Conservation (phyloP, 2,113 vertebrate species). For the Larimichthys crocea region DNA sequence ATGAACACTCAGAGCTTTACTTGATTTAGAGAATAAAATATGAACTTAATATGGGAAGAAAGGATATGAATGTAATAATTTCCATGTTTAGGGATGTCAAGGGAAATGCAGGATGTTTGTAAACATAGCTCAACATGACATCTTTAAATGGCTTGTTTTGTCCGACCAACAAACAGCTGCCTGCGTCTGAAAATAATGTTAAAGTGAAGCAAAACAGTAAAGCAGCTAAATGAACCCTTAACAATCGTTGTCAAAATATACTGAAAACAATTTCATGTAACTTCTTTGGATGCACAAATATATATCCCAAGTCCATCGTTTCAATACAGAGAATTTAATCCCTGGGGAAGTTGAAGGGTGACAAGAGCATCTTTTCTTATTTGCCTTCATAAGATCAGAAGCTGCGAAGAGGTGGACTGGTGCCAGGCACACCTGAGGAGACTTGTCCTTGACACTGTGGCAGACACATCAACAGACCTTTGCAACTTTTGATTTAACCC, state of each 20-base stretch:
- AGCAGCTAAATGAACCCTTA: not conserved
- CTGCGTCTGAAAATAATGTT: not conserved
- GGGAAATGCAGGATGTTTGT: not conserved
- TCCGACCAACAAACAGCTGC: not conserved
- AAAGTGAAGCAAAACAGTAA: not conserved
- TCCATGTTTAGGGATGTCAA: not conserved
- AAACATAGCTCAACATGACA: not conserved
- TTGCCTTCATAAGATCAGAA: constrained; percentile 10
- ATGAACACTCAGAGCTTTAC: not conserved
- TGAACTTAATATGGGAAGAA: not conserved
- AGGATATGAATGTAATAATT: not conserved
- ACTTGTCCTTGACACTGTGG: constrained; percentile 14
- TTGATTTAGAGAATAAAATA: constrained; percentile 16
- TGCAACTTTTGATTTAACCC: not conserved
- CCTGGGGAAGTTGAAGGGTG: constrained; percentile 5
- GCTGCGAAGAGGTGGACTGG: constrained; percentile 6
- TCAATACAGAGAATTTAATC: not conserved
- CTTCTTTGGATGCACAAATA: not conserved
- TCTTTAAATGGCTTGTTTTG: too few relatives aligned
- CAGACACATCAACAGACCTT: not conserved
- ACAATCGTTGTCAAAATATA: not conserved
- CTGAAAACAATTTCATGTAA: not conserved
- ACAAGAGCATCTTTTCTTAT: constrained; percentile 15
- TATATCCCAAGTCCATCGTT: too few relatives aligned
- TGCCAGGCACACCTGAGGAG: constrained; percentile 8